Conservation (phyloP, 2,797 vertebrate species). For the Carcharodon carcharias region DNA sequence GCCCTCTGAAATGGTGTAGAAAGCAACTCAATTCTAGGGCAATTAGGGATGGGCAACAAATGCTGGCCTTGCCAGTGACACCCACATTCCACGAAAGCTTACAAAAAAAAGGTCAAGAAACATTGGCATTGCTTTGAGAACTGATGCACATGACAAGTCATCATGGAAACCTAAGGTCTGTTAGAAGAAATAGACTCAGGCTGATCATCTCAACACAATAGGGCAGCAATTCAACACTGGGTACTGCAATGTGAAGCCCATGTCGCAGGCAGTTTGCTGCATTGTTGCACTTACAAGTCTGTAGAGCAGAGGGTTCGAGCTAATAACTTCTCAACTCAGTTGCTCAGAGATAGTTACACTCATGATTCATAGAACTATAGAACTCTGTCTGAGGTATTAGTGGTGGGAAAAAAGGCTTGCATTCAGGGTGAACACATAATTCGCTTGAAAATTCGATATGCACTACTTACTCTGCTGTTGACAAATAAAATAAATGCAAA, state of each 20-base stretch:
- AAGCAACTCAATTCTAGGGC: too few relatives aligned
- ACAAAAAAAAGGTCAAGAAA: neutral
- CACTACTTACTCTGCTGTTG: neutral
- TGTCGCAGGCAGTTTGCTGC: neutral
- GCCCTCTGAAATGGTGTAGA: too few relatives aligned
- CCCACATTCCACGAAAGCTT: too few relatives aligned
- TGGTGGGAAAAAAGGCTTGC: neutral
- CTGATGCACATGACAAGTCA: neutral
- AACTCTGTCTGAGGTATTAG: neutral
- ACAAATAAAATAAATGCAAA: too few relatives aligned
- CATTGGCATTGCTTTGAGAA: neutral
- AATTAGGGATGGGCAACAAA: too few relatives aligned
- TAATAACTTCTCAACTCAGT: neutral
- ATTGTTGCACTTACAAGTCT: neutral
- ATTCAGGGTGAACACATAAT: neutral
- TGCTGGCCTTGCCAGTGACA: too few relatives aligned
- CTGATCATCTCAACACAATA: neutral
- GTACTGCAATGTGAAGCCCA: neutral
- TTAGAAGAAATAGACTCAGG: neutral
- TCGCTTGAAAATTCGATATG: neutral
- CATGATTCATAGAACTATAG: neutral
- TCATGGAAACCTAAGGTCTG: too few relatives aligned
- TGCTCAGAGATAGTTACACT: neutral
- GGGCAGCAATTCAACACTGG: neutral
- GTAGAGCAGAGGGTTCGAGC: neutral